Conservation (phyloP, 2,888 invertebrate species). For the Sicus ferrugineus region DNA sequence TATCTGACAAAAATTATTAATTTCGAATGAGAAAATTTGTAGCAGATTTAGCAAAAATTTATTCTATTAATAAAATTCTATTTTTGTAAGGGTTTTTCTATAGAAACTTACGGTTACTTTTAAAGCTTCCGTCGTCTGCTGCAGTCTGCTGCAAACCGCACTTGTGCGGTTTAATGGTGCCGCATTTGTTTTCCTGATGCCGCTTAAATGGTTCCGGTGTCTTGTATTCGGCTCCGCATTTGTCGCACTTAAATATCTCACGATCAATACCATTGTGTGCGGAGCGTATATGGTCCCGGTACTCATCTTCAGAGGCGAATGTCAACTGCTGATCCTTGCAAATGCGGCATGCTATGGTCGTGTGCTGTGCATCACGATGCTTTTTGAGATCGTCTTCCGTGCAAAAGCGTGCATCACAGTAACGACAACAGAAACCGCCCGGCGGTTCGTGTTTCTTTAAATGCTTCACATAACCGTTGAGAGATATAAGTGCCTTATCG, state of each 20-base stretch:
- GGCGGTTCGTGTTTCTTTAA: conserved; percentile 62
- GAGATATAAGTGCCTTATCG: conserved; percentile 53
- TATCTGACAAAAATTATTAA: too few relatives aligned
- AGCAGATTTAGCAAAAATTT: too few relatives aligned
- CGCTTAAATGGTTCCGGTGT: conserved; percentile 60
- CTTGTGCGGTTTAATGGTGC: conserved; percentile 61
- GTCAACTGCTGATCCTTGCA: conserved; percentile 51
- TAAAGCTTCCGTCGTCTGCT: conserved; percentile 47
- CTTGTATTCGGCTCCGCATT: conserved; percentile 64
- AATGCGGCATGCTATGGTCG: conserved; percentile 57
- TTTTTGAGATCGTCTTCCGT: conserved; percentile 55
- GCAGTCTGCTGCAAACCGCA: conserved; percentile 53
- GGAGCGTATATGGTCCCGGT: conserved; percentile 60
- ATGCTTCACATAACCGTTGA: conserved; percentile 61
- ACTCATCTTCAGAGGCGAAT: conserved; percentile 58
- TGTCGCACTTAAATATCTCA: conserved; percentile 61
- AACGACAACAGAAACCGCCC: conserved; percentile 62
- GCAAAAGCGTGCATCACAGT: conserved; percentile 58
- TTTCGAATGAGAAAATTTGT: too few relatives aligned
- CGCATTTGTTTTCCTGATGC: conserved; percentile 63
- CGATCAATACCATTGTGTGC: conserved; percentile 61
- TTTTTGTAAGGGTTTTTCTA: too few relatives aligned
- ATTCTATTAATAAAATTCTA: too few relatives aligned
- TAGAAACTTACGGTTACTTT: conserved; percentile 57
- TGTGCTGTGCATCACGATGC: conserved; percentile 54